Evolutionary conservation across 2,888 invertebrate genomes (phyloP), one percentile per base, ranked within the genome.

Genomic region (Dasysyrphus tricinctus): DNA sequence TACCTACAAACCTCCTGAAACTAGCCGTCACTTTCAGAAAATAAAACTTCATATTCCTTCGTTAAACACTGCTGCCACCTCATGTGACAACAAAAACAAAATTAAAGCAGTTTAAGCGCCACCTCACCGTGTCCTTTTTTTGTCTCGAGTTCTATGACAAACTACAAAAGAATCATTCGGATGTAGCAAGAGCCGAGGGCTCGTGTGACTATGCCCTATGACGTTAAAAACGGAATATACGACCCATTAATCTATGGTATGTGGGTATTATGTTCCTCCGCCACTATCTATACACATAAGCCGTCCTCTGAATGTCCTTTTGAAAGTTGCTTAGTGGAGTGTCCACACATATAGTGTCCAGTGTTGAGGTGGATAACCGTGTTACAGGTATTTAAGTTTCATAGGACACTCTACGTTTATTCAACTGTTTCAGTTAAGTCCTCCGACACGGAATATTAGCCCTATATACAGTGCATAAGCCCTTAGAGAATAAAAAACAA

Each of bases 341-440:
- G 73, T 59, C 37, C 59, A 59, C 65, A 47, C 47, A 63, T 5
- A 63, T 5, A 47, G 19, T 67, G 49, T 37, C 65, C 65, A 56
- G 44, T 61, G 51, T 63, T 78, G 73, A 54, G 61, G 39, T 61
- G 78, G 82, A 74, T 78, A 67, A 82, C 63, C 39, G 63, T 63
- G 59, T 72, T 79, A 75, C 73, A 73, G 51, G 78, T 78, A 74
- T 82, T 78, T 79, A 83, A 78, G 78, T 78, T 78, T 51, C 78
- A 74, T 32, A 82, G 44, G 56, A 47, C 69, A 42, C 54, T 61
- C 51, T 11, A 29, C 65, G 42, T 32, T 42, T 70, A 49, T 76
- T 63, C 61, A 61, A 63, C 44, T 61, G 59, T 72, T 72, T 47
- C 59, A 73, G 72, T 67, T 51, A 29, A 73, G 69, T 44, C 51